These are phyloP conservation scores for Acleris emargana DNA, from an alignment of 2,888 invertebrate genomes.

Conservation along the genomic window DNA sequence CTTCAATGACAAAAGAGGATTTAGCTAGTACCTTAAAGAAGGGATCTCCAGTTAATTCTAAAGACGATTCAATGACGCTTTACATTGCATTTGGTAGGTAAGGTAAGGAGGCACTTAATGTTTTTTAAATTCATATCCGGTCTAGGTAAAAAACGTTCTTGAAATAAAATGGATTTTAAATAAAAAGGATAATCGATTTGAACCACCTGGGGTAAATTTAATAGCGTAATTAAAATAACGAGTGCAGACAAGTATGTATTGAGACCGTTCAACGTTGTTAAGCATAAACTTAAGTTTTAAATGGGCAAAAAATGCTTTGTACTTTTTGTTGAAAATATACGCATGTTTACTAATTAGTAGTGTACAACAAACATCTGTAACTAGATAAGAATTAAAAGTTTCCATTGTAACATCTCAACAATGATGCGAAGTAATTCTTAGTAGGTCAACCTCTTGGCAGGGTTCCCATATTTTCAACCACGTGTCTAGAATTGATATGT, in stretches of 20 bases:
- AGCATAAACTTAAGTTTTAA: neutral
- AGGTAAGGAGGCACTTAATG: no score
- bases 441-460: slow-evolving; percentile 79
- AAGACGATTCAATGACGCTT: slow-evolving; percentile 69
- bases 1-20: slow-evolving; percentile 75
- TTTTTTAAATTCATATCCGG: slow-evolving; percentile 72
- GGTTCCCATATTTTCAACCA: slow-evolving; percentile 81
- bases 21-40: slow-evolving; percentile 59
- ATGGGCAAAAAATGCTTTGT: neutral
- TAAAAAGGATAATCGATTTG: slow-evolving; percentile 39
- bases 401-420: slow-evolving; percentile 62
- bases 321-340: no score
- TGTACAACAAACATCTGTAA: slow-evolving; percentile 39
- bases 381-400: slow-evolving; percentile 15
- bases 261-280: slow-evolving; percentile 12
- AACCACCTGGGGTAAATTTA: slow-evolving; percentile 50
- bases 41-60: slow-evolving; percentile 64
- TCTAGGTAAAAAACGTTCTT: slow-evolving; percentile 59
- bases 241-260: slow-evolving; percentile 12
- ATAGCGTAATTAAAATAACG: slow-evolving; percentile 32
- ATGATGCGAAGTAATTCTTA: slow-evolving; percentile 72
- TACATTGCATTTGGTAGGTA: slow-evolving; percentile 55
- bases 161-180: slow-evolving; percentile 50
- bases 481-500: slow-evolving; percentile 77
- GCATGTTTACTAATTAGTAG: slow-evolving; percentile 13